Evolutionary conservation across 2,797 vertebrate species (phyloP), one percentile per base, ranked within the genome.

Genomic region (Thripadectes ignobilis): DNA sequence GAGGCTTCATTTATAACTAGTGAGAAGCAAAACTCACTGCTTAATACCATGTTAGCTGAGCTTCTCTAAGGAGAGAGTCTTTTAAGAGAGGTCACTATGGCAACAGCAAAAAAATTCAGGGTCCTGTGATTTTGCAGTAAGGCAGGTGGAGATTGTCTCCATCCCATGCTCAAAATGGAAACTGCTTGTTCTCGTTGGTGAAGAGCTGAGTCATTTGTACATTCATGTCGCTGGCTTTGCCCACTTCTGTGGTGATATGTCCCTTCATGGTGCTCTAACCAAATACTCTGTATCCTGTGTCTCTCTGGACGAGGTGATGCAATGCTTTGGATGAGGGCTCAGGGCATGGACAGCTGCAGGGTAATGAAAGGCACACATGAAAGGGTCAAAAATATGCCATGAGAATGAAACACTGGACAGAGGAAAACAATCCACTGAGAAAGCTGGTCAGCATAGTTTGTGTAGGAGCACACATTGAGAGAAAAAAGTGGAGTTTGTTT

Each of bases 1-100:
- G 23, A 78, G 43, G 17, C 26, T 57, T 92, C 29, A 12, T 76
- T 88, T 84, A 26, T 57, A 65, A 91, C 54, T 62, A 52, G 65
- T 5, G 3, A 87, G 86, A 92, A 89, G 77, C 43, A 80, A 74
- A 89, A 79, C 46, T 77, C 68, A 13, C 24, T 74, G n/a, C 38
- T 86, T 61, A 82, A 61, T 45, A 38, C 45, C 20, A 3, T 46
- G 34, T 46, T 80, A 75, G 72, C 65, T 74, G 52, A 92, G 58
- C 68, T 77, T 77, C 61, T 76, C 63, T 57, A 41, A 85, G 67
- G 65, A 85, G 75, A 43, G 58, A 71, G 29, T 73, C 55, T 95
- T 82, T 74, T 89, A 61, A 68, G 63, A 92, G 65, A 95, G 63
- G 80, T 96, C 96, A 82, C 94, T 88, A 93, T 94, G 89, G 91